Conservation (phyloP, 2,797 vertebrate genomes). For the Sitta carolinensis region DNA sequence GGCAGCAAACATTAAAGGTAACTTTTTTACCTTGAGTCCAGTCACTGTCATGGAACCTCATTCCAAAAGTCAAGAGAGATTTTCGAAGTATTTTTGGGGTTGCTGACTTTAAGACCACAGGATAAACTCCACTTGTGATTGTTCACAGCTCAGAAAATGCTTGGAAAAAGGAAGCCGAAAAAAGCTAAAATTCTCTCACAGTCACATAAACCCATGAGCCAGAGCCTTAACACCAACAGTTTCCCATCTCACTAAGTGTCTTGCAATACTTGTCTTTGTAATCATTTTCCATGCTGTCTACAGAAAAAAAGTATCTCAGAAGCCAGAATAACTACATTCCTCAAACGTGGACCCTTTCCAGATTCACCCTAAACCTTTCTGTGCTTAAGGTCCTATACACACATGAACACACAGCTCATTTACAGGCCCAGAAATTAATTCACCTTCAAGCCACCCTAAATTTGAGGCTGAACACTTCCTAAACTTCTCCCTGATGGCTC, state of each 20-base stretch:
- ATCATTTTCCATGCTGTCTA: slow-evolving; percentile 26
- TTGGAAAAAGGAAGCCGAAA: not conserved
- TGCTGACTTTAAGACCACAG: not conserved
- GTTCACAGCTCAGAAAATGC: not conserved
- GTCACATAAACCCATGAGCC: not conserved
- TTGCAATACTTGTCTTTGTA: slow-evolving; percentile 64
- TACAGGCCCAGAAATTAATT: not conserved
- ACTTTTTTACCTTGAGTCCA: rapidly evolving
- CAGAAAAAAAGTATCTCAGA: not conserved
- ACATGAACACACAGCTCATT: not conserved
- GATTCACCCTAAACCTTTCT: slow-evolving; percentile 30
- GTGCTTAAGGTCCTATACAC: not conserved
- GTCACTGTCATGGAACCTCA: not conserved
- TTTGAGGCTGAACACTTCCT: not conserved
- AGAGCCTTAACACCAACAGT: not conserved
- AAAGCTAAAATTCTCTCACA: not conserved
- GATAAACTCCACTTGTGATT: not conserved
- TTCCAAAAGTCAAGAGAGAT: not conserved
- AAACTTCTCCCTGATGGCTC: not conserved
- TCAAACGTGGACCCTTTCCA: slow-evolving; percentile 43
- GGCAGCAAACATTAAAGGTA: not conserved
- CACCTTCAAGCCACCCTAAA: not conserved
- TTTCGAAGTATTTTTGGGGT: not conserved
- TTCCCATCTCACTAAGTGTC: slow-evolving; percentile 49
- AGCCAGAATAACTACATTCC: slow-evolving; percentile 56